These are phyloP conservation scores for Notamacropus eugenii DNA, from an alignment of 2,797 vertebrate genomes.

Conservation along the genomic window DNA sequence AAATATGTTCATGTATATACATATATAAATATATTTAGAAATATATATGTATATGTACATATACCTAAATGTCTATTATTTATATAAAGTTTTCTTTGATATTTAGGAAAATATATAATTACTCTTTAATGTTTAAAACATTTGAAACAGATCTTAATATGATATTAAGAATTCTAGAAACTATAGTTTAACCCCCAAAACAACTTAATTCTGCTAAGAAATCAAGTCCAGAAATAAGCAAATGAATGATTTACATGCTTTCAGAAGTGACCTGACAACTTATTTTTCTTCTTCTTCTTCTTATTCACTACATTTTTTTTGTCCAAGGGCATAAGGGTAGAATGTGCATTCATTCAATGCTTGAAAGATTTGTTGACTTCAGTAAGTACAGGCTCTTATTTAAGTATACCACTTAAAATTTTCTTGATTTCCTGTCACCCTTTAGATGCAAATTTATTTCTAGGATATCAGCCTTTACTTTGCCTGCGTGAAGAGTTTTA, in stretches of 20 bases:
- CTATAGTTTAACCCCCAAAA: not conserved
- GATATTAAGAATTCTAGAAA: not conserved
- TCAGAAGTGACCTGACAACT: not conserved
- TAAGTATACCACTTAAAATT: constrained; percentile 71
- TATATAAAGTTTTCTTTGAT: not conserved
- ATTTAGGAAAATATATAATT: not conserved
- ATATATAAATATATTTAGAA: constrained; percentile 12
- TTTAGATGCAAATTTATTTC: constrained; percentile 40
- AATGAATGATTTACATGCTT: not conserved
- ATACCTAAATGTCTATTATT: not conserved
- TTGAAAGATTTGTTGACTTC: constrained; percentile 73
- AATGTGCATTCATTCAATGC: constrained; percentile 63
- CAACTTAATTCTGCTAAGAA: not conserved
- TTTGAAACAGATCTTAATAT: not conserved
- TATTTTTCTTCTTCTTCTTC: not conserved
- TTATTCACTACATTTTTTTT: not conserved
- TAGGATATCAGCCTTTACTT: constrained; percentile 57
- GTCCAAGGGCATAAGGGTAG: constrained; percentile 35
- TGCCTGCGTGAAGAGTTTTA: constrained; percentile 44
- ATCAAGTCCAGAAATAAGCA: not conserved
- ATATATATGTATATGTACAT: not conserved
- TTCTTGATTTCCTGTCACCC: constrained; percentile 62
- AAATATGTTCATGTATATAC: not conserved
- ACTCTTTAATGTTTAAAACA: not conserved
- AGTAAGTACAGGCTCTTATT: constrained; percentile 63